phyloP scores from a whole-genome alignment of 1,140 invertebrate species.

The Mercenaria mercenaria region DNA sequence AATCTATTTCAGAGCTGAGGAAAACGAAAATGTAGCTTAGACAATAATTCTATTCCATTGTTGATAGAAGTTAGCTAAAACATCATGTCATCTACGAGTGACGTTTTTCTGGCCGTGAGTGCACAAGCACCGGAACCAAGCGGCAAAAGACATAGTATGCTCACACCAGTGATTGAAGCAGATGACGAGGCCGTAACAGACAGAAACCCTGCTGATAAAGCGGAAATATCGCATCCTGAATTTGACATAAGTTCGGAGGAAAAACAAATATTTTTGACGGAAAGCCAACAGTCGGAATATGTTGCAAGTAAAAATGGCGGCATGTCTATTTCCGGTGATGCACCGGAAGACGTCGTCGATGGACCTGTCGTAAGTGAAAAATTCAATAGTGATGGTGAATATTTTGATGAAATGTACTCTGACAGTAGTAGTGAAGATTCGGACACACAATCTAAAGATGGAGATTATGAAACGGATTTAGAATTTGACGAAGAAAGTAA shows the following conservation, averaged over 20 bases:
- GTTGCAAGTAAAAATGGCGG: constrained; percentile 41
- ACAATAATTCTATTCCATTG: too few species aligned
- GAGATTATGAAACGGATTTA: constrained; percentile 79
- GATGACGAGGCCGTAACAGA: constrained; percentile 64
- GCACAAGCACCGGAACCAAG: constrained; percentile 18
- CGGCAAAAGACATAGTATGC: constrained; percentile 25
- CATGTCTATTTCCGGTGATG: neutral
- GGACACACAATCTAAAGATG: constrained; percentile 67
- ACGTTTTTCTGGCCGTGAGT: constrained; percentile 53
- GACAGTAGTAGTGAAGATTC: constrained; percentile 58
- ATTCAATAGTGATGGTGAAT: constrained; percentile 60
- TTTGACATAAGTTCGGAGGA: constrained; percentile 54
- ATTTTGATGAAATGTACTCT: constrained; percentile 64
- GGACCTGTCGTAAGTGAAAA: neutral
- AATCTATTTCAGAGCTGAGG: too few species aligned
- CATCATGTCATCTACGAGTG: constrained; percentile 18
- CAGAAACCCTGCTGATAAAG: neutral
- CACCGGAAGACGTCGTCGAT: neutral
- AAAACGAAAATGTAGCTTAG: too few species aligned
- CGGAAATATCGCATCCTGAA: constrained; percentile 56
- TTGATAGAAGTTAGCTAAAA: too few species aligned
- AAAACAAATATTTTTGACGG: constrained; percentile 57
- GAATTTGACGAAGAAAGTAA: constrained; percentile 78
- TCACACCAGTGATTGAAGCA: constrained; percentile 71
- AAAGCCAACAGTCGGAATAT: constrained; percentile 3